Evolutionary conservation across 2,888 invertebrate genomes (phyloP).

Genomic region (Mesoligia furuncula): DNA sequence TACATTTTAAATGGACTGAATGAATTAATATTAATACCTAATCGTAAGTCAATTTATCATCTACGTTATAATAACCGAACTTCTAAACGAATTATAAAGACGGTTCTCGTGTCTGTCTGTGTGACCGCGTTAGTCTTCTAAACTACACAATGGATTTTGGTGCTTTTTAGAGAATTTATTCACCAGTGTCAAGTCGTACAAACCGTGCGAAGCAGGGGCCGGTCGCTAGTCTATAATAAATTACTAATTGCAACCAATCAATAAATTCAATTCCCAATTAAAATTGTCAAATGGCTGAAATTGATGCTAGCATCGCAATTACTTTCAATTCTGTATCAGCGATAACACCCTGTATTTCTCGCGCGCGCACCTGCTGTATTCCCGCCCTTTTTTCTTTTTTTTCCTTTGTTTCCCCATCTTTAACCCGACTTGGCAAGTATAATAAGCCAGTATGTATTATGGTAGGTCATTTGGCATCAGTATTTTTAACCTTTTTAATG

Average conservation of each 20-base stretch:
- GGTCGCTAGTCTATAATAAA: constrained; percentile 10
- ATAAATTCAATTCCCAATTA: constrained; percentile 40
- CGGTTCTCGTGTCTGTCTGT: neutral
- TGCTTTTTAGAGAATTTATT: neutral
- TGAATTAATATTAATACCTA: constrained; percentile 20
- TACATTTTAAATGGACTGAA: constrained; percentile 35
- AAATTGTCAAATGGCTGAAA: constrained; percentile 38
- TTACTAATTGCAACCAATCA: constrained; percentile 17
- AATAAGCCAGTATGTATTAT: constrained; percentile 79
- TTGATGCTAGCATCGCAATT: neutral
- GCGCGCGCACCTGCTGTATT: constrained; percentile 80
- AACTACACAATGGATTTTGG: neutral
- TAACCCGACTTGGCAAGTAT: constrained; percentile 74
- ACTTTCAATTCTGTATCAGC: constrained; percentile 66
- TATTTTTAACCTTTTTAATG: constrained; percentile 72
- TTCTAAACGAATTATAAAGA: neutral
- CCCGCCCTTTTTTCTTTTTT: constrained; percentile 72
- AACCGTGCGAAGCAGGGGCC: neutral
- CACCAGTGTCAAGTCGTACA: neutral
- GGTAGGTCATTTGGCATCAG: constrained; percentile 81
- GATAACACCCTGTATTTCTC: constrained; percentile 72
- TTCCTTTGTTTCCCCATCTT: constrained; percentile 74
- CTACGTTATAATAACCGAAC: constrained; percentile 3
- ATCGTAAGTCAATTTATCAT: constrained; percentile 40
- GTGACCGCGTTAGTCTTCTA: neutral